Percentiles rank a stretch among this genome's conserved stretches.
Evolutionary conservation across 2,113 vertebrate species (phyloP).

Genomic region (Atherinomorus stipes): DNA sequence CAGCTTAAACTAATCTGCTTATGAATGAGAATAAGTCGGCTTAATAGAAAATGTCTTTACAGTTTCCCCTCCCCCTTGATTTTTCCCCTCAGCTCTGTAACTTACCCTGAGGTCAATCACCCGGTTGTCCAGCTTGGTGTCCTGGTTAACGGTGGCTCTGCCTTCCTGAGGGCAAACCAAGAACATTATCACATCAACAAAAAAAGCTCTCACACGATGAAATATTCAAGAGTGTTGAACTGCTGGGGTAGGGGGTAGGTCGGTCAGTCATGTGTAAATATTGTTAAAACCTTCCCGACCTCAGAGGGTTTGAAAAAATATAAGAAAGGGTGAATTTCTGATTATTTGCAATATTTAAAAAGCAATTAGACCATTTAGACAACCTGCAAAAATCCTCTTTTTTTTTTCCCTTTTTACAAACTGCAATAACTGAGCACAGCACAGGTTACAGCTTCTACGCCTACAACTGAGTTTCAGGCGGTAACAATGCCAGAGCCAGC

Average conservation of each 20-base stretch:
- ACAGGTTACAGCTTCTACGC: not conserved
- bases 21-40: not conserved
- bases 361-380: not conserved
- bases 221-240: constrained; percentile 33
- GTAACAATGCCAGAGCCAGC: constrained; percentile 12
- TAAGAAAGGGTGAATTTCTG: not conserved
- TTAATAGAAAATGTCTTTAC: not conserved
- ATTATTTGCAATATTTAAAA: not conserved
- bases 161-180: constrained; percentile 86
- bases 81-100: not conserved
- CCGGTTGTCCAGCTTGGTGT: constrained; percentile 98
- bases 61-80: too few relatives aligned
- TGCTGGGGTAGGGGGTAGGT: not conserved
- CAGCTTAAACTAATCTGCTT: not conserved
- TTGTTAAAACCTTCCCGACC: constrained; percentile 3
- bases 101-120: constrained; percentile 98
- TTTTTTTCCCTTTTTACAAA: too few relatives aligned
- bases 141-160: constrained; percentile 98
- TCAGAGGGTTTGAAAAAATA: constrained; percentile 3
- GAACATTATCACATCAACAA: constrained; percentile 14
- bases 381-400: too few relatives aligned
- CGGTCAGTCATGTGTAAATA: constrained; percentile 4
- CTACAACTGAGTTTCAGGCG: not conserved
- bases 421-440: not conserved
- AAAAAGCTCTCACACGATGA: constrained; percentile 6